phyloP scores from a whole-genome alignment of 2,888 invertebrate species.

The Opisthograptis luteolata region DNA sequence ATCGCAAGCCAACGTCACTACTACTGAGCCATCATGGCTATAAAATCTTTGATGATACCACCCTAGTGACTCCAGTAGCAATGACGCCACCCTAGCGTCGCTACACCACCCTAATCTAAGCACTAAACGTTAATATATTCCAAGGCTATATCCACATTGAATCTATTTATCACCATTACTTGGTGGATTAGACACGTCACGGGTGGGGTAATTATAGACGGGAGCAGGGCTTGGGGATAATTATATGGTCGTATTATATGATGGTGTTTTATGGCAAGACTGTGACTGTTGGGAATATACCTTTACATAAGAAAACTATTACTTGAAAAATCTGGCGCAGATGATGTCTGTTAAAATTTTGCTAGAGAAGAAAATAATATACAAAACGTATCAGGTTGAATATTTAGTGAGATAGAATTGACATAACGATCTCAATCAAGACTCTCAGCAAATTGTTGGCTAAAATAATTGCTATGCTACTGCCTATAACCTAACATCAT shows the following conservation, averaged over 20 bases:
- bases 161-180: conserved; percentile 80
- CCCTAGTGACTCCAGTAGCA: neutral
- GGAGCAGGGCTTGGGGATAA: conserved; percentile 64
- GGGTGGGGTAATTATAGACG: conserved; percentile 71
- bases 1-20: too few species aligned
- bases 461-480: too few species aligned
- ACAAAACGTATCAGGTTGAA: too few species aligned
- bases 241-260: conserved; percentile 50
- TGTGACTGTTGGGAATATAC: neutral
- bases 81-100: neutral
- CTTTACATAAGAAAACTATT: too few species aligned
- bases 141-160: conserved; percentile 59
- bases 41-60: neutral
- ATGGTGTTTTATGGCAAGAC: conserved; percentile 13
- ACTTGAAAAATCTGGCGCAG: too few species aligned
- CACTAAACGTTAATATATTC: conserved; percentile 61
- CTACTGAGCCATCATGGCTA: too few species aligned
- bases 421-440: too few species aligned
- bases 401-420: too few species aligned
- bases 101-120: conserved; percentile 24
- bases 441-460: too few species aligned
- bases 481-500: too few species aligned
- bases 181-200: conserved; percentile 71
- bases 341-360: too few species aligned
- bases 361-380: too few species aligned